Conservation (phyloP, 2,888 invertebrate species). For the Mactromeris polynyma region DNA sequence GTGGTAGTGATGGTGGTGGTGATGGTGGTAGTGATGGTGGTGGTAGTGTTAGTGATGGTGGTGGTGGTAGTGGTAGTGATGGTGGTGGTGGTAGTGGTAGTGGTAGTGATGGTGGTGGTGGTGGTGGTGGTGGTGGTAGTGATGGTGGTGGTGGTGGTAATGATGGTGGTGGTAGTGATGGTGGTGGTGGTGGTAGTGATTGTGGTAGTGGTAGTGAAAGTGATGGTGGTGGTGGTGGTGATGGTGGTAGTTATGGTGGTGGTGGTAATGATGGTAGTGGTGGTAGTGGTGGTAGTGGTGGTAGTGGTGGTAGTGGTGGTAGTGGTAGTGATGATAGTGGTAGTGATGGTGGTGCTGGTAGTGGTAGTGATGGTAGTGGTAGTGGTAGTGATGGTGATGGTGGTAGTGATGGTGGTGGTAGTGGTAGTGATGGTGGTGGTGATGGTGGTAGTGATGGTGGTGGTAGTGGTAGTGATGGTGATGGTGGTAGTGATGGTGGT, state of each 20-base stretch:
- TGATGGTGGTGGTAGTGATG: conserved; percentile 17
- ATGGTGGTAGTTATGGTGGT: conserved; percentile 15
- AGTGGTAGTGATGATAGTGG: too few species aligned
- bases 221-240: not conserved
- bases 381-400: too few species aligned
- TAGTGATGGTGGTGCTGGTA: too few species aligned
- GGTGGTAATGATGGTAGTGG: not conserved
- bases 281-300: conserved; percentile 19
- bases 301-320: too few species aligned
- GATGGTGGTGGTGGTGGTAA: conserved; percentile 28
- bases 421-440: too few species aligned
- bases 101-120: conserved; percentile 28
- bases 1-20: conserved; percentile 50
- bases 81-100: conserved; percentile 13
- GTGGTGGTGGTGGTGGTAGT: conserved; percentile 36
- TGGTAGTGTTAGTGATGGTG: too few species aligned
- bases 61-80: conserved; percentile 31
- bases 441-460: too few species aligned
- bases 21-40: too few species aligned
- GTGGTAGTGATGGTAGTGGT: too few species aligned
- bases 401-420: too few species aligned
- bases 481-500: too few species aligned
- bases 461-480: too few species aligned
- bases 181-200: conserved; percentile 25
- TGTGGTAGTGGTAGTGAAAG: conserved; percentile 2